Conservation (phyloP, 64 coral and sea anemone genomes). For the Pachyseris speciosa region DNA sequence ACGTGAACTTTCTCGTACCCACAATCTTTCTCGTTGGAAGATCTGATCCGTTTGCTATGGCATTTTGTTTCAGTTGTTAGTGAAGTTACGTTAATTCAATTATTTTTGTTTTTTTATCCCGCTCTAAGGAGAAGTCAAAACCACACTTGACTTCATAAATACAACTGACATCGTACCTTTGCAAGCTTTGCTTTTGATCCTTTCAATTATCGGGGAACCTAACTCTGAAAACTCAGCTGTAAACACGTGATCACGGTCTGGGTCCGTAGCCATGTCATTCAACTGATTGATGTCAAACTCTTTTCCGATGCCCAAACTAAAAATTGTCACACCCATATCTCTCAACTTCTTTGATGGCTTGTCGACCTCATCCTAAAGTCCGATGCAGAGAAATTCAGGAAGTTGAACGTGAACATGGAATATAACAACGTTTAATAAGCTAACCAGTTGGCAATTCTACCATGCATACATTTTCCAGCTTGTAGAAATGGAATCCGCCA, state of each 20-base stretch:
- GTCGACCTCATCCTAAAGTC: not conserved
- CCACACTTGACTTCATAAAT: too few species aligned
- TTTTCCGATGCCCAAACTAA: conserved; percentile 62
- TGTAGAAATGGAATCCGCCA: too few species aligned
- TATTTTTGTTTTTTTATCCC: not conserved
- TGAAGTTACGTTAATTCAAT: too few species aligned
- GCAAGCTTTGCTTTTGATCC: conserved; percentile 68
- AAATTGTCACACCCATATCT: conserved; percentile 54
- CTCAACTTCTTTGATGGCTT: conserved; percentile 46
- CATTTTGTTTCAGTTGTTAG: too few species aligned
- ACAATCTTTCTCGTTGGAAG: too few species aligned
- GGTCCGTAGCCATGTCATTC: conserved; percentile 62
- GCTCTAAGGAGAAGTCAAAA: not conserved
- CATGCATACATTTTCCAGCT: too few species aligned
- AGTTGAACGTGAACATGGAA: too few species aligned
- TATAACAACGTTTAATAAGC: too few species aligned
- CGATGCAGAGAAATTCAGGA: too few species aligned
- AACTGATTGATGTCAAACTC: conserved; percentile 14
- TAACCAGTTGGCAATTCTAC: too few species aligned
- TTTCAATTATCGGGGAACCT: conserved; percentile 34
- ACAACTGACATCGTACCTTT: conserved; percentile 21
- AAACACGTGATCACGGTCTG: conserved; percentile 68
- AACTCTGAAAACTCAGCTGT: conserved; percentile 54
- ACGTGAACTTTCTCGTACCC: too few species aligned
- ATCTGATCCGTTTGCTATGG: too few species aligned